These are phyloP conservation scores for Oryzias melastigma DNA, from an alignment of 2,113 vertebrate species.

Conservation along the genomic window DNA sequence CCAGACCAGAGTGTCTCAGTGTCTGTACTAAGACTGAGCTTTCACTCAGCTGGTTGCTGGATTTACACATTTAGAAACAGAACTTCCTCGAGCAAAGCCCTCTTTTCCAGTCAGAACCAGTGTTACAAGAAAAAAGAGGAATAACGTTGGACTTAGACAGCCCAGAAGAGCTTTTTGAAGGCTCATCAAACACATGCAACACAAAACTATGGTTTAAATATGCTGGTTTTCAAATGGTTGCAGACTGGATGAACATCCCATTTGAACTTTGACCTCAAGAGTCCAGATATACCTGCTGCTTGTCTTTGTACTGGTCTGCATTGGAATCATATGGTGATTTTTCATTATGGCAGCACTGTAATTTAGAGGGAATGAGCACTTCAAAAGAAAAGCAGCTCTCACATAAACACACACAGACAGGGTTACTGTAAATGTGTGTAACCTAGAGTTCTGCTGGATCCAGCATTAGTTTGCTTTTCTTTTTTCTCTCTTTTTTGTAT, in stretches of 20 bases:
- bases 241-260: conserved; percentile 9
- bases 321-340: conserved; percentile 74
- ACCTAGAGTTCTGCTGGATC: conserved; percentile 67
- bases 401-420: conserved; percentile 64
- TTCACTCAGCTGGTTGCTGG: conserved; percentile 50
- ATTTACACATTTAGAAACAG: conserved; percentile 50
- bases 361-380: conserved; percentile 74
- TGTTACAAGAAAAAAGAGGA: conserved; percentile 41
- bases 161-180: conserved; percentile 22
- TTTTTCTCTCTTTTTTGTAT: conserved; percentile 48
- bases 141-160: conserved; percentile 18
- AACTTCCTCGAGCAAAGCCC: conserved; percentile 39
- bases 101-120: conserved; percentile 24
- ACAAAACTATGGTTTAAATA: conserved; percentile 7
- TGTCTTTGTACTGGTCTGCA: conserved; percentile 60
- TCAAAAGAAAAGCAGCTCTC: conserved; percentile 72
- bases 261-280: conserved; percentile 59
- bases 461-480: conserved; percentile 47
- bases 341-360: conserved; percentile 78
- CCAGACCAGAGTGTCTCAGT: conserved; percentile 6
- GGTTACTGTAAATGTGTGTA: conserved; percentile 68
- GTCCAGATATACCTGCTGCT: conserved; percentile 27
- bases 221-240: background rate
- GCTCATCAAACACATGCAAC: conserved; percentile 13
- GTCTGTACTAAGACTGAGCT: conserved; percentile 28